Percentiles rank a stretch among this genome's conserved stretches.
Conservation (phyloP, 2,888 invertebrate species). For the Eupithecia exiguata region DNA sequence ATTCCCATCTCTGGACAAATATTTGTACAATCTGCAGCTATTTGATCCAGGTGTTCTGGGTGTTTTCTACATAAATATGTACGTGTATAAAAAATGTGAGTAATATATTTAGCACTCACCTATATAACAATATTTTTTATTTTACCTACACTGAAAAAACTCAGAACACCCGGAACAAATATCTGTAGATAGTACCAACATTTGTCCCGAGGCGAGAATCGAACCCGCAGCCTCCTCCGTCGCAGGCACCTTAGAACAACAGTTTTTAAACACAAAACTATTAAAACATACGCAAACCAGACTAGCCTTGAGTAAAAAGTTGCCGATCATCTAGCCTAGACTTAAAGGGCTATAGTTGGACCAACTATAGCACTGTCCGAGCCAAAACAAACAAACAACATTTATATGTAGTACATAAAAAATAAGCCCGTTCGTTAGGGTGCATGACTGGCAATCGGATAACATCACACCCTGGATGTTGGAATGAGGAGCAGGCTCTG, state of each 20-base stretch:
- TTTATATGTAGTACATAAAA: conserved; percentile 59
- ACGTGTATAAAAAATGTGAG: no score
- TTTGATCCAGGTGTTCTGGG: no score
- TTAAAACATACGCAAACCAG: not conserved
- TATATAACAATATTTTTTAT: no score
- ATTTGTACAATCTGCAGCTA: no score
- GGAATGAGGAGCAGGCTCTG: conserved; percentile 23
- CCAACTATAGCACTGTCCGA: no score
- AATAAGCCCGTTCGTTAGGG: conserved; percentile 75
- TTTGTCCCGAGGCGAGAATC: not conserved
- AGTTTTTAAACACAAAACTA: not conserved
- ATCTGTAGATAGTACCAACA: not conserved
- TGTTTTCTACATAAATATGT: no score
- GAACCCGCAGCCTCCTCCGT: not conserved
- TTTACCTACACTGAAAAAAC: no score
- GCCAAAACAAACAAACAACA: conserved; percentile 72
- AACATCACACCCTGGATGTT: conserved; percentile 53
- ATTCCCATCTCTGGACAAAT: no score
- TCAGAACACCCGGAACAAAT: no score
- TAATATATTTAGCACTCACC: no score
- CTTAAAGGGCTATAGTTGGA: conserved; percentile 10
- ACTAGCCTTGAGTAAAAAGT: not conserved
- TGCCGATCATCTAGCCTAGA: conserved; percentile 4
- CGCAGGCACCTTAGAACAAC: not conserved
- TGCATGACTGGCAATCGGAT: conserved; percentile 80